Base-by-base conservation (phyloP, 2,797 vertebrate species). In the Poecilia wingei region DNA sequence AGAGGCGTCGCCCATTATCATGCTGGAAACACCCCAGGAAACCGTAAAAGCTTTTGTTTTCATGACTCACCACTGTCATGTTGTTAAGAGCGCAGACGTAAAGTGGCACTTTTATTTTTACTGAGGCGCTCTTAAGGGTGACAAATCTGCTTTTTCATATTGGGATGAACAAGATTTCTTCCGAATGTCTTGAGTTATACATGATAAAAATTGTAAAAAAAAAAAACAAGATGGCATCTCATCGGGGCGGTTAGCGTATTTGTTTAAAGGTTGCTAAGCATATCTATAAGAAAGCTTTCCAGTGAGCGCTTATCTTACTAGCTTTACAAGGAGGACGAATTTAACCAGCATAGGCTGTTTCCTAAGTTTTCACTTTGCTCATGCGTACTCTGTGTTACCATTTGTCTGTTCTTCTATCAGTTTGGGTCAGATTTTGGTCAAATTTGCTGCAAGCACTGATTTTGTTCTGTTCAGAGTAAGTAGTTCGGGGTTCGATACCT, bases 1-100 rank as follows among this genome's bases (percentile, higher is more conserved):
- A 82, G 39, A 82, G 39, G 53, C 68, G 1, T 22, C 53, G 10
- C 43, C 41, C 9, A 80, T 76, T 31, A 49, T 66, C 70, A 4
- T 1, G 78, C 80, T 85, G 77, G 68, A 28, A 75, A 16, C 51
- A 55, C 82, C 75, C 86, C 89, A 85, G 83, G 83, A 88, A 76
- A 75, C 45, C 1, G 76, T 84, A 87, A 84, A 82, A 79, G 82
- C 22, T 86, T 72, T 77, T 74, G 10, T 72, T 77, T 71, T 72
- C 51, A 82, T 43, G 55, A 45, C 72, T 84, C 79, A 39, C 66
- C 43, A 9, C 20, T 22, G 76, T 79, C 70, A 74, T 47, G 31
- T 76, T 82, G 85, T 73, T 79, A 39, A 3, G 51, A 77, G n/a
- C 25, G 14, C 75, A 82, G 12, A 25, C 33, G 41, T 72, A 71